A percentile compares a stretch with the other conserved stretches of the same genome.
These are phyloP conservation scores for Rhinogobius similis DNA, from an alignment of 2,113 vertebrate genomes.

Conservation along the genomic window DNA sequence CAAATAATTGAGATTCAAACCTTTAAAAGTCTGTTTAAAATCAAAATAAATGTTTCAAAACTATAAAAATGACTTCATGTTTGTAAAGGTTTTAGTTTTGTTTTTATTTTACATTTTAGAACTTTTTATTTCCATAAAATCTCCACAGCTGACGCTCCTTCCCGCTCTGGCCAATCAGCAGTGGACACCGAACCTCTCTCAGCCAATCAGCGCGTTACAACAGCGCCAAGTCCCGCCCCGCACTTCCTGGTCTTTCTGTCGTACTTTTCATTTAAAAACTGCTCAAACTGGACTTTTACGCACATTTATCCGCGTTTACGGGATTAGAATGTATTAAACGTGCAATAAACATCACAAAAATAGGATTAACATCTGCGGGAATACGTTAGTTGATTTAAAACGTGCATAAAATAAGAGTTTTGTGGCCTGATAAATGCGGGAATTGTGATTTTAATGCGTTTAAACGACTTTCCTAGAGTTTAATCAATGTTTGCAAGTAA, in stretches of 20 bases:
- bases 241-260: slow-evolving; percentile 50
- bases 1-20: too few species aligned
- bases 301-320: background rate
- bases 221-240: slow-evolving; percentile 58
- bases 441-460: background rate
- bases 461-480: background rate
- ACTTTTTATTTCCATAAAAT: background rate
- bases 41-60: background rate
- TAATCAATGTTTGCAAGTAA: background rate
- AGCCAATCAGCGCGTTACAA: slow-evolving; percentile 81
- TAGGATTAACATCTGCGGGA: background rate
- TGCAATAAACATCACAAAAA: background rate
- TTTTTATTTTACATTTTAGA: background rate
- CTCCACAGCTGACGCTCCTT: background rate
- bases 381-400: background rate
- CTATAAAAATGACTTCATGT: background rate
- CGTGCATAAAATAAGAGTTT: background rate
- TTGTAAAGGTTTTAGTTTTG: background rate
- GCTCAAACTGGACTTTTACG: background rate
- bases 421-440: background rate
- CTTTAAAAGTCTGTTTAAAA: too few species aligned
- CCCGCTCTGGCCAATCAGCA: slow-evolving; percentile 62
- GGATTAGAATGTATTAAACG: background rate
- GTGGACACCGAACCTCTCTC: slow-evolving; percentile 71
- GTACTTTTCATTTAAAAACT: background rate